Evolutionary conservation across 2,888 invertebrate genomes (phyloP).

Genomic region (Sicus ferrugineus): DNA sequence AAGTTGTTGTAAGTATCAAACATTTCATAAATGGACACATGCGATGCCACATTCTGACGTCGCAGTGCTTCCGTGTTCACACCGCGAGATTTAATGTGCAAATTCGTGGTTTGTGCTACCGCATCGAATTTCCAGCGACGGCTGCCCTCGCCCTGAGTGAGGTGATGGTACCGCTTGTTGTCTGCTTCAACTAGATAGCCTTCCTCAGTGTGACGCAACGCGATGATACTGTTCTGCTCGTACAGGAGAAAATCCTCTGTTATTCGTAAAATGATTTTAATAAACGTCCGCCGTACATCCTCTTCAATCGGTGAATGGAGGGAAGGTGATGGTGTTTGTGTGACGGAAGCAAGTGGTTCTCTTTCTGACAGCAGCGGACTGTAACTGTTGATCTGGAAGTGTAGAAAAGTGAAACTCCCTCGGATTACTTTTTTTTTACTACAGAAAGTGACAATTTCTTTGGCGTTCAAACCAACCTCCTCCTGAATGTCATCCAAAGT

Average conservation of each 20-base stretch:
- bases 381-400: background rate
- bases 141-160: slow-evolving; percentile 74
- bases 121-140: slow-evolving; percentile 71
- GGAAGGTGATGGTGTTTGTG: background rate
- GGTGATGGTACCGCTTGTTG: slow-evolving; percentile 73
- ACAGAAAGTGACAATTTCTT: no score
- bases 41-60: slow-evolving; percentile 69
- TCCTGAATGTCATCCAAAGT: slow-evolving; percentile 13
- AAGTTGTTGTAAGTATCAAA: slow-evolving; percentile 72
- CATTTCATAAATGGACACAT: slow-evolving; percentile 82
- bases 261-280: slow-evolving; percentile 73
- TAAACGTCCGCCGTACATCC: slow-evolving; percentile 57
- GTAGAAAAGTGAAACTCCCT: background rate
- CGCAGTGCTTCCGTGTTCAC: slow-evolving; percentile 69
- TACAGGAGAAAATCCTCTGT: slow-evolving; percentile 73
- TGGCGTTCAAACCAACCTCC: background rate
- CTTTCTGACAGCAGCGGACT: background rate
- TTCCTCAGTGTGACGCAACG: slow-evolving; percentile 69
- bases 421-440: background rate
- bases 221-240: slow-evolving; percentile 72
- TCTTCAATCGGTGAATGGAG: background rate
- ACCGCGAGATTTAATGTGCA: slow-evolving; percentile 71
- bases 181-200: slow-evolving; percentile 69
- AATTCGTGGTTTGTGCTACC: slow-evolving; percentile 74
- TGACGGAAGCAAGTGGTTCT: background rate